phyloP scores from a whole-genome alignment of 1,140 invertebrate genomes.

The Orchestia grillus region DNA sequence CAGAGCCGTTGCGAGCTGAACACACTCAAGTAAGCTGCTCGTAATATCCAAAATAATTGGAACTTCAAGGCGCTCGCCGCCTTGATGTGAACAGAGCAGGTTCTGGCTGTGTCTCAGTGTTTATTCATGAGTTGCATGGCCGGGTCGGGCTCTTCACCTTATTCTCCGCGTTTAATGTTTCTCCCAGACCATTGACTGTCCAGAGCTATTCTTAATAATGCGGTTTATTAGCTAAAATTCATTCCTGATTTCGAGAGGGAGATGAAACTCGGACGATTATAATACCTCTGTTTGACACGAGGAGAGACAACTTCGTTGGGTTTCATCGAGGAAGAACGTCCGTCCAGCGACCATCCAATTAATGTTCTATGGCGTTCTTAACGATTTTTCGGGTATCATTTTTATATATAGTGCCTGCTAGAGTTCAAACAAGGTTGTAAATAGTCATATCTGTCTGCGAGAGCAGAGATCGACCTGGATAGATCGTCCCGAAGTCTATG shows the following conservation, averaged over 20 bases:
- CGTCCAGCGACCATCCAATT: constrained; percentile 33
- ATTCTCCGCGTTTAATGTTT: constrained; percentile 46
- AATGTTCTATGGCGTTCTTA: constrained; percentile 51
- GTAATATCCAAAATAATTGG: background rate
- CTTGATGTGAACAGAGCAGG: background rate
- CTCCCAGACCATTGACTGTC: background rate
- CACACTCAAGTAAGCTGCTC: background rate
- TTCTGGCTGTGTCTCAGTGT: background rate
- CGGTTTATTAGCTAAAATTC: constrained; percentile 43
- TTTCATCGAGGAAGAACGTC: background rate
- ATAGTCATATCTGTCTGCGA: constrained; percentile 44
- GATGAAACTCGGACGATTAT: constrained; percentile 36
- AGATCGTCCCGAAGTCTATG: constrained; percentile 17
- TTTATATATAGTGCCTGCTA: constrained; percentile 47
- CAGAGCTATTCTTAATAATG: constrained; percentile 13
- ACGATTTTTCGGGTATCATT: constrained; percentile 36
- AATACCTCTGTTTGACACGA: constrained; percentile 37
- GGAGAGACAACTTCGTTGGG: constrained; percentile 39
- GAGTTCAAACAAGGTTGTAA: constrained; percentile 16
- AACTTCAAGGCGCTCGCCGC: constrained; percentile 3
- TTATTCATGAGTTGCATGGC: constrained; percentile 44
- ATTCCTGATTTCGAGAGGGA: constrained; percentile 16
- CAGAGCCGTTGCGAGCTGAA: background rate
- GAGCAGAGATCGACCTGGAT: constrained; percentile 41
- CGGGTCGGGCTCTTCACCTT: background rate